Conservation (phyloP, 2,113 vertebrate genomes). For the Scomber japonicus region DNA sequence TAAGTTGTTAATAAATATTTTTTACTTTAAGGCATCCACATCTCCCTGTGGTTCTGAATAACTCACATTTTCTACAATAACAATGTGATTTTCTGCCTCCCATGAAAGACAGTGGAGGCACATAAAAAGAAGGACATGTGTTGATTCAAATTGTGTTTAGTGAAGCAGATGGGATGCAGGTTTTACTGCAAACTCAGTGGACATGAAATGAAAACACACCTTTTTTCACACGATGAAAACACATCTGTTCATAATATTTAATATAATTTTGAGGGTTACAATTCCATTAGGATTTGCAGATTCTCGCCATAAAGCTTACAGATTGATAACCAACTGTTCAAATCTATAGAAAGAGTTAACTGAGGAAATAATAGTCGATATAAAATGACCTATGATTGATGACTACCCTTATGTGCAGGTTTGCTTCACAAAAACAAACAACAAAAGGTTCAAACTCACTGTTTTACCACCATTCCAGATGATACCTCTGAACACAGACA, state of each 20-base stretch:
- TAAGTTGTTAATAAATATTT: too few species aligned
- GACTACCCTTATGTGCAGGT: background rate
- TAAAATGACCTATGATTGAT: conserved; percentile 6
- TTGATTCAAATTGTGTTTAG: conserved; percentile 43
- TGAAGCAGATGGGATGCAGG: conserved; percentile 57
- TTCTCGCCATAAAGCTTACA: background rate
- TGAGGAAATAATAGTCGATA: background rate
- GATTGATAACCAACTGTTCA: conserved; percentile 5
- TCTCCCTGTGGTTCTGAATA: too few species aligned
- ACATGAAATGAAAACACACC: conserved; percentile 33
- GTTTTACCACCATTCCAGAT: background rate
- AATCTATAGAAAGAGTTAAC: background rate
- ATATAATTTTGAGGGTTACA: background rate
- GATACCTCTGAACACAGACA: background rate
- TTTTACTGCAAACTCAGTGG: conserved; percentile 45
- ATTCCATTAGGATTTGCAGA: conserved; percentile 1
- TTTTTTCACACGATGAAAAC: conserved; percentile 28
- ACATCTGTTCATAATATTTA: conserved; percentile 56
- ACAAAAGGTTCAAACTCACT: background rate
- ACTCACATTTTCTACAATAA: too few species aligned
- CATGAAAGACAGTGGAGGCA: too few species aligned
- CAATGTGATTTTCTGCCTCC: background rate
- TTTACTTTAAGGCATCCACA: too few species aligned
- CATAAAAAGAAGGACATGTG: too few species aligned
- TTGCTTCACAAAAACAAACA: background rate